phyloP scores from a whole-genome alignment of 2,113 vertebrate genomes.

The Phainopepla nitens region DNA sequence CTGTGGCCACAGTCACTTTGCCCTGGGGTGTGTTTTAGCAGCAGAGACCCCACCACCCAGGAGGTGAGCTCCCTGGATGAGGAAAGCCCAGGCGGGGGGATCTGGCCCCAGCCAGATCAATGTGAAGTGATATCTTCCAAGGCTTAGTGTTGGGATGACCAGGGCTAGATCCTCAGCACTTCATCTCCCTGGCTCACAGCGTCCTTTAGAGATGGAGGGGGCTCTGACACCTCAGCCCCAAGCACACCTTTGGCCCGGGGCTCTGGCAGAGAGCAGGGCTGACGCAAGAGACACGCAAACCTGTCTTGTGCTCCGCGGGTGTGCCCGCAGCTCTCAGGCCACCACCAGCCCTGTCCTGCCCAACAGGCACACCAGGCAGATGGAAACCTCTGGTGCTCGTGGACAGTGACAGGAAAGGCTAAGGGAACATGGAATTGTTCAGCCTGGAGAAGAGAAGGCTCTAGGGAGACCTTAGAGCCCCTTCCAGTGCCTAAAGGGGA shows the following conservation, averaged over 20 bases:
- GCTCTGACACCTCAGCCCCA: not conserved
- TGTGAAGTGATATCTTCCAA: not conserved
- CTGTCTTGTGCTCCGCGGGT: not conserved
- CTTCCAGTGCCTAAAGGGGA: not conserved
- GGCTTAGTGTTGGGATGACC: not conserved
- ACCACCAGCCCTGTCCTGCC: not conserved
- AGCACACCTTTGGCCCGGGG: not conserved
- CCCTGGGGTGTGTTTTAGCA: not conserved
- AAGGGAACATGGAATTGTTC: not conserved
- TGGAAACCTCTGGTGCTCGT: not conserved
- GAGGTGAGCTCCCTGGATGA: not conserved
- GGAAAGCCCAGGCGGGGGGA: not conserved
- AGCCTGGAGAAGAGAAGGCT: not conserved
- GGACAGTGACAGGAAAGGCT: not conserved
- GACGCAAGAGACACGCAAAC: not conserved
- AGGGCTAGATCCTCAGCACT: not conserved
- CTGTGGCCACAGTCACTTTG: not conserved
- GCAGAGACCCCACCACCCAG: not conserved
- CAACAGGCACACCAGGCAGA: accelerated
- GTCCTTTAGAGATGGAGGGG: not conserved
- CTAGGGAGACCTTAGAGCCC: not conserved
- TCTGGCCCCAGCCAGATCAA: not conserved
- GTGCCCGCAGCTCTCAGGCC: not conserved
- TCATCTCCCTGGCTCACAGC: not conserved
- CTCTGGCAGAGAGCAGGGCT: not conserved